Evolutionary conservation across 2,797 vertebrate species (phyloP), one percentile per base, ranked within the genome.

Genomic region (Takifugu ocellatus): DNA sequence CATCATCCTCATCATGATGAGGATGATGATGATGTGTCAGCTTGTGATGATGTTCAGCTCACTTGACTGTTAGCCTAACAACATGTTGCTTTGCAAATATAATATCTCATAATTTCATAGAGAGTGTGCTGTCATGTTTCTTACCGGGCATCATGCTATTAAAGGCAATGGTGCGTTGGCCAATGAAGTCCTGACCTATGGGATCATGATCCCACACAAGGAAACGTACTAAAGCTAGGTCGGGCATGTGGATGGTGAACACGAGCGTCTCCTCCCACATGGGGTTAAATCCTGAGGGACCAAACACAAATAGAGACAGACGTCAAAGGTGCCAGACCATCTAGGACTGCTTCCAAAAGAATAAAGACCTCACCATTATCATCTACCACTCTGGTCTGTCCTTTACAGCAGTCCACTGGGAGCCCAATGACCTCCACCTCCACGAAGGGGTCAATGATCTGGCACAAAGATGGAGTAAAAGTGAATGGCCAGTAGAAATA

Each of bases 381-480:
- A 15, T 99, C 97, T 65, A 99, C 96, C 55, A 98, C 96, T 53
- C 95, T 89, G 14, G 97, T 99, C 90, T 98, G 97, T 70, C 95
- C 95, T 84, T 96, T 98, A 87, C 85, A 92, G 85, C 97, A 99
- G 83, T 99, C 97, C 48, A 94, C 91, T 0, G 95, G 93, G 36
- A 98, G 88, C 36, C 97, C 97, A 1, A 99, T 96, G 66, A 99
- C 81, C 85, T 99, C 97, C 77, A 99, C 97, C 87, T 99, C 97
- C 87, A 99, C 97, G 15, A 99, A 99, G 0, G 97, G 97, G 74
- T 99, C 97, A 10, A 99, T 99, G 72, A 99, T 99, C 97, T 99
- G 85, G 61, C 74, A 77, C 66, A 82, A 9, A 80, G 36, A 83
- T 29, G 25, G 17, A 17, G 43, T 3, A 16, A n/a, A 17, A 1